phyloP scores from a whole-genome alignment of 2,797 vertebrate species.

The Acanthurus leucopareius region DNA sequence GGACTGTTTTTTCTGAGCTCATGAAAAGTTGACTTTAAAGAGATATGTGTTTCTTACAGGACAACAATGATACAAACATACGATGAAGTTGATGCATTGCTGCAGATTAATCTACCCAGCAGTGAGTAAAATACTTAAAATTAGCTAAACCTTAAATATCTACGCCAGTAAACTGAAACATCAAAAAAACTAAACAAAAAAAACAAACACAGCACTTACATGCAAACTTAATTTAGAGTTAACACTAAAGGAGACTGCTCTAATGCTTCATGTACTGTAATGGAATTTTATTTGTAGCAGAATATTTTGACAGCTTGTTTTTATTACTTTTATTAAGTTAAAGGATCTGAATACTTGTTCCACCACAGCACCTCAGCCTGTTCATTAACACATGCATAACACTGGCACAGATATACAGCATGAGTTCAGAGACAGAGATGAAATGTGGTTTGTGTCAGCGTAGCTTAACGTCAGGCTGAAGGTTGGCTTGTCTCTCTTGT shows the following conservation, averaged over 20 bases:
- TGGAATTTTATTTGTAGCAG: neutral
- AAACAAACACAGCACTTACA: neutral
- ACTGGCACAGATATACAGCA: slow-evolving; percentile 15
- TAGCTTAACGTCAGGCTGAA: slow-evolving; percentile 31
- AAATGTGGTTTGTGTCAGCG: slow-evolving; percentile 60
- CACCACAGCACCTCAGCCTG: slow-evolving; percentile 7
- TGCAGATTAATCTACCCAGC: neutral
- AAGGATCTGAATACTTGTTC: neutral
- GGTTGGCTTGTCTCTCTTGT: neutral
- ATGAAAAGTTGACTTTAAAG: neutral
- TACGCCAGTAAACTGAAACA: neutral
- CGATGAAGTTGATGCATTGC: neutral
- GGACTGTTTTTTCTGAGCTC: neutral
- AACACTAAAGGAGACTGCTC: too few species aligned
- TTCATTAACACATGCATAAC: slow-evolving; percentile 33
- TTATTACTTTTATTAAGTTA: neutral
- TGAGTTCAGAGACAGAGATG: slow-evolving; percentile 34
- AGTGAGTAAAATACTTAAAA: neutral
- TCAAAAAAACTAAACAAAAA: too few species aligned
- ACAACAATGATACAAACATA: neutral
- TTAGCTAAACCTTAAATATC: neutral
- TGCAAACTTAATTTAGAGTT: too few species aligned
- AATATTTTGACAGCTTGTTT: neutral
- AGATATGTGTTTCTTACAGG: neutral
- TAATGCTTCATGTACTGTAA: too few species aligned